Evolutionary conservation across 30 jellyfish, hydroid and myxozoan genomes (phyloP).

Genomic region (Turritopsis dohrnii): DNA sequence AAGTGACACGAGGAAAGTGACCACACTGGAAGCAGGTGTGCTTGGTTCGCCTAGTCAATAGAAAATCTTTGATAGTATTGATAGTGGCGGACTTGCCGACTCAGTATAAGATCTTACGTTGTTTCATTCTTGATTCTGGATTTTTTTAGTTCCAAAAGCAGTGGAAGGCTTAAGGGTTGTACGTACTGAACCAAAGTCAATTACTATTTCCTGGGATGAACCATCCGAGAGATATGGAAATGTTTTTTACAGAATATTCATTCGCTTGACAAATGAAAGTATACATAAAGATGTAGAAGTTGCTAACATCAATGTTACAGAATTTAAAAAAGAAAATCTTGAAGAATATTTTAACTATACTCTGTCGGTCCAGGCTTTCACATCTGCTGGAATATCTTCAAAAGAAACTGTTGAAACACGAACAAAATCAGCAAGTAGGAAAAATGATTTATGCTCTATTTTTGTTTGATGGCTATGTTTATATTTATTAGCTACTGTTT

Average conservation of each 20-base stretch:
- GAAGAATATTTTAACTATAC: not conserved
- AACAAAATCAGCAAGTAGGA: constrained; percentile 2
- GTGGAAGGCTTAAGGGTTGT: not conserved
- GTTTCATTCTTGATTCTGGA: not conserved
- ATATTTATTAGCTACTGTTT: not conserved
- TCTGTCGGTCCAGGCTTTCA: constrained; percentile 15
- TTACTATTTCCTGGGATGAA: not conserved
- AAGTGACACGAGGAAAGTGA: not conserved
- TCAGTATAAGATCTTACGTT: not conserved
- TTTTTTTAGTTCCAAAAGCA: not conserved
- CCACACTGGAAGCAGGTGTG: not conserved
- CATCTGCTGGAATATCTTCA: constrained; percentile 2
- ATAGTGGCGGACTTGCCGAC: not conserved
- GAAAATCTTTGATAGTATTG: not conserved
- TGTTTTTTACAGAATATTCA: not conserved
- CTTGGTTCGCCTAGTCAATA: not conserved
- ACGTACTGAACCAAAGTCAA: not conserved
- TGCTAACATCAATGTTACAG: not conserved
- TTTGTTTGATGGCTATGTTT: not conserved
- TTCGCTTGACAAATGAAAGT: not conserved
- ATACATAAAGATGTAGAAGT: not conserved
- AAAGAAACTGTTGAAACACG: not conserved
- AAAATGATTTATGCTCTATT: not conserved
- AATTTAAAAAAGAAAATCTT: not conserved
- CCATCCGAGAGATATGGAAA: not conserved